A percentile compares a stretch with the other conserved stretches of the same genome.
Conservation (phyloP, 1,140 invertebrate species). For the Lepidotrigona ventralis region DNA sequence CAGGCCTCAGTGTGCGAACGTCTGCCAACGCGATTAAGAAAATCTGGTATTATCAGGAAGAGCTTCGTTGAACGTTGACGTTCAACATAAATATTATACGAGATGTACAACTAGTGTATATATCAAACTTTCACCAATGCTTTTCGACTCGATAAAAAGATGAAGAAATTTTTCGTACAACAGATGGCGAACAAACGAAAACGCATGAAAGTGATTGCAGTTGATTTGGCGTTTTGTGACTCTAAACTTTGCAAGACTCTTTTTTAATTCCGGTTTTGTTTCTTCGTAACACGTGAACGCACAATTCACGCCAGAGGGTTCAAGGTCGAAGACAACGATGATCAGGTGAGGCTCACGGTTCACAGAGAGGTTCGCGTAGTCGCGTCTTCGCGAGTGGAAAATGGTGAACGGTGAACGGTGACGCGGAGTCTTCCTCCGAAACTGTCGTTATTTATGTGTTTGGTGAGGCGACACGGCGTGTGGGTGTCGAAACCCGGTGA, state of each 20-base stretch:
- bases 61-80: background rate
- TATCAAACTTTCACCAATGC: background rate
- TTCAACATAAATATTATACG: no score
- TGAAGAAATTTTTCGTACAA: conserved; percentile 18
- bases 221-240: conserved; percentile 1
- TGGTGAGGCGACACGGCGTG: conserved; percentile 77
- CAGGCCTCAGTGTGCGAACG: background rate
- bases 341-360: background rate
- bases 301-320: no score
- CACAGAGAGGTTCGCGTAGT: conserved; percentile 4
- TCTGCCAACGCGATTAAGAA: background rate
- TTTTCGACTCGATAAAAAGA: background rate
- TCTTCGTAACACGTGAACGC: background rate
- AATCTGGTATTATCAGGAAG: background rate
- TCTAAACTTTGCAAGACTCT: background rate
- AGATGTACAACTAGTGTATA: no score
- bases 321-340: background rate
- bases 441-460: conserved; percentile 74
- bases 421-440: conserved; percentile 46
- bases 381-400: conserved; percentile 23
- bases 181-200: conserved; percentile 12
- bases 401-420: conserved; percentile 43
- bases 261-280: background rate
- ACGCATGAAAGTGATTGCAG: background rate
- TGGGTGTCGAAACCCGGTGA: conserved; percentile 78